These are phyloP conservation scores for Lycaon pictus DNA, from an alignment of 2,113 vertebrate species.

Conservation along the genomic window DNA sequence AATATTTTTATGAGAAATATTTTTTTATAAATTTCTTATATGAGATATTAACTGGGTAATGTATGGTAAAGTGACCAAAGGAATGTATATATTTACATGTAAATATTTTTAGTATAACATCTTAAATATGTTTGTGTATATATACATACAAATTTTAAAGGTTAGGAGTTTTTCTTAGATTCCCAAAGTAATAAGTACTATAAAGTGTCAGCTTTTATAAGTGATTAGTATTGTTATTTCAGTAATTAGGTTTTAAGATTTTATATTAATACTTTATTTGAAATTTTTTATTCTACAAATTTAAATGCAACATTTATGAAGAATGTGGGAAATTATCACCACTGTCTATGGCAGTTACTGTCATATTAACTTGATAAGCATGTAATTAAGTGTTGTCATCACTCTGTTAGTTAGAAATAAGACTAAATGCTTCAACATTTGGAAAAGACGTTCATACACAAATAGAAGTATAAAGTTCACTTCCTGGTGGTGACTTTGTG, in stretches of 20 bases:
- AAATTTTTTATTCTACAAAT: not conserved
- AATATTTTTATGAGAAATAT: not conserved
- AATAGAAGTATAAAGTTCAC: slow-evolving; percentile 3
- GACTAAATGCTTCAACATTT: not conserved
- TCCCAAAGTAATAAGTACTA: not conserved
- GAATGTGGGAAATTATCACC: not conserved
- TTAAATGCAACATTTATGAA: not conserved
- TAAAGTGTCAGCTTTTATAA: not conserved
- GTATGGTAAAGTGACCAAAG: not conserved
- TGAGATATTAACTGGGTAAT: slow-evolving; percentile 2
- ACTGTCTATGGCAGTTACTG: not conserved
- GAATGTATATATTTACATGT: not conserved
- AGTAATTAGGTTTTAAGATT: not conserved
- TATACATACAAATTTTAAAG: not conserved
- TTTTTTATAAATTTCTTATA: not conserved
- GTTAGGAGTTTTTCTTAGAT: not conserved
- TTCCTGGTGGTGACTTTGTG: not conserved
- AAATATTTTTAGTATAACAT: not conserved
- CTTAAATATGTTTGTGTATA: not conserved
- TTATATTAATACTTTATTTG: not conserved
- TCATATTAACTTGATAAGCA: slow-evolving; percentile 42
- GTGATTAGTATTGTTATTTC: not conserved
- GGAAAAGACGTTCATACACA: not conserved
- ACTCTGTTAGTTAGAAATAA: slow-evolving; percentile 4
- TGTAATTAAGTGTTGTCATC: not conserved